Conservation (phyloP, 2,797 vertebrate genomes). For the Scarus forsteni region DNA sequence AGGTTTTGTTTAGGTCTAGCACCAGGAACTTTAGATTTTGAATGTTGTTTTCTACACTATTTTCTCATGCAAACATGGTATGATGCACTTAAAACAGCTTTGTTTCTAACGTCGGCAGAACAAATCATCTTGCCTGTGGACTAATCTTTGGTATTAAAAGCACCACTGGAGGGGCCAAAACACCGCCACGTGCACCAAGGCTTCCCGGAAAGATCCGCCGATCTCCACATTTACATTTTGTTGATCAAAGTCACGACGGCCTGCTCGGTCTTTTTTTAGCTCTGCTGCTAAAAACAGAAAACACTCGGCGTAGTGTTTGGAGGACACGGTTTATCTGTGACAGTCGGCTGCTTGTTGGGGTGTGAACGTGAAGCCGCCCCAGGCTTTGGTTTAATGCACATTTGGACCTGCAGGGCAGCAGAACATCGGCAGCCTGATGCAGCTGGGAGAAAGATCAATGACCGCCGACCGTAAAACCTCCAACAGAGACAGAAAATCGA, state of each 20-base stretch:
- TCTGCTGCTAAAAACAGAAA: slow-evolving; percentile 41
- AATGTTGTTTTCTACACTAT: too few species aligned
- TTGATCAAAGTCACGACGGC: slow-evolving; percentile 25
- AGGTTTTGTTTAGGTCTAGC: too few species aligned
- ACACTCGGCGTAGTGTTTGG: slow-evolving; percentile 27
- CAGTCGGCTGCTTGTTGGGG: slow-evolving; percentile 30
- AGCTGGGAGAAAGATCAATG: not conserved
- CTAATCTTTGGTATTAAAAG: not conserved
- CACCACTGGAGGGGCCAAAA: not conserved
- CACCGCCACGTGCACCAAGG: too few species aligned
- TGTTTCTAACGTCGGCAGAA: too few species aligned
- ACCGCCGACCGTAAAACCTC: not conserved
- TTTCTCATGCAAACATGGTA: too few species aligned
- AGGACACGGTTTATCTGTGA: slow-evolving; percentile 34
- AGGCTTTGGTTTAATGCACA: slow-evolving; percentile 1
- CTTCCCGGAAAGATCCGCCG: not conserved
- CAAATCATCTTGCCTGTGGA: not conserved
- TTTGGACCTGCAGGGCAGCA: slow-evolving; percentile 6
- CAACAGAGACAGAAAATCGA: not conserved
- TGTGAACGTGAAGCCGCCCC: not conserved
- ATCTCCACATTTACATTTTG: slow-evolving; percentile 3
- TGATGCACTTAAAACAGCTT: too few species aligned
- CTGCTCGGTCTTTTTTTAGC: slow-evolving; percentile 35
- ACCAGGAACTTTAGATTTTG: too few species aligned
- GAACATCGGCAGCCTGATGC: slow-evolving; percentile 17